Percentiles rank a stretch among this genome's conserved stretches.
Evolutionary conservation across 2,113 vertebrate species (phyloP).

Genomic region (Fulmarus glacialis): DNA sequence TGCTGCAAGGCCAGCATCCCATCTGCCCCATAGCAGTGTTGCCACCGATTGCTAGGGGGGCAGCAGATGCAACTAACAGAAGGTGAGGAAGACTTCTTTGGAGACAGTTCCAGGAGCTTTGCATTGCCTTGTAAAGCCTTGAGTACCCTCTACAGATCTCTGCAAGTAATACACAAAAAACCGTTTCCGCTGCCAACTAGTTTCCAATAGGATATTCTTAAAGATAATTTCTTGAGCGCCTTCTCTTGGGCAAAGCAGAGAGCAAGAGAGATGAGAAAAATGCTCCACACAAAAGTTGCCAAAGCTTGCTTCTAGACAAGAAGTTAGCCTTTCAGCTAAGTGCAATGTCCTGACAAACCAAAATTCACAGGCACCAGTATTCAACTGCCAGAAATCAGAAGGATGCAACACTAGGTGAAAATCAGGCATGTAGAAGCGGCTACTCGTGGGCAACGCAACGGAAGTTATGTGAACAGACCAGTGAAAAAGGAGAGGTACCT

Average conservation of each 20-base stretch:
- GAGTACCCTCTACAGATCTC: conserved; percentile 65
- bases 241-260: neutral
- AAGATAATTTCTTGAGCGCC: neutral
- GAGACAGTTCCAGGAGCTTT: neutral
- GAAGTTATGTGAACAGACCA: neutral
- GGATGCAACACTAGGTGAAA: neutral
- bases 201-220: neutral
- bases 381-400: neutral
- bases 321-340: neutral
- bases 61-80: conserved; percentile 17
- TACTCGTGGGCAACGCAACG: accelerated
- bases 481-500: neutral
- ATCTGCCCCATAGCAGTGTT: neutral
- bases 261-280: neutral
- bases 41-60: neutral
- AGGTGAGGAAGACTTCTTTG: neutral
- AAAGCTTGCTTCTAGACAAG: neutral
- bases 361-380: neutral
- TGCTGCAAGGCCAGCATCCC: neutral
- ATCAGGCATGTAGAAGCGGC: accelerated
- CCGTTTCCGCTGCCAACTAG: neutral
- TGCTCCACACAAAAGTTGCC: neutral
- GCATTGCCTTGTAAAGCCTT: conserved; percentile 6
- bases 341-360: neutral
- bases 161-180: conserved; percentile 26